These are phyloP conservation scores for Scomber colias DNA, from an alignment of 2,113 vertebrate species.

Conservation along the genomic window DNA sequence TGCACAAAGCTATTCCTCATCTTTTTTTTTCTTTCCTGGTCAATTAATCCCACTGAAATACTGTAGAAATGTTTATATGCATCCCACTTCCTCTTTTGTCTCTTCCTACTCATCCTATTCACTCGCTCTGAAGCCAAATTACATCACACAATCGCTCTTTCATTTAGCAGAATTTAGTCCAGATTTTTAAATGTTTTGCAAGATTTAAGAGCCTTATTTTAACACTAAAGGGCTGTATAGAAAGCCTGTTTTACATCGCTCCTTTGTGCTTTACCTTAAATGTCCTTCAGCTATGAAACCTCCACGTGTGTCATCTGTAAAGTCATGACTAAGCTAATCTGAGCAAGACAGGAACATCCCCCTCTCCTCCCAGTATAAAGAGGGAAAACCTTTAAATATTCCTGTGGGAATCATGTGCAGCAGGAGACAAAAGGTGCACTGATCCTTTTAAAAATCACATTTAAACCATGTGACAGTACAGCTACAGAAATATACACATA, in stretches of 20 bases:
- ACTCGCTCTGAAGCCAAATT: neutral
- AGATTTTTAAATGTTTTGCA: neutral
- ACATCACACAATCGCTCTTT: neutral
- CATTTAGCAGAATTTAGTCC: neutral
- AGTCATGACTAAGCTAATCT: neutral
- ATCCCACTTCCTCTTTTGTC: neutral
- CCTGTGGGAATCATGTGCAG: conserved; percentile 11
- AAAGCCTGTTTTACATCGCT: neutral
- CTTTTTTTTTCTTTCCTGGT: neutral
- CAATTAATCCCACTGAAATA: neutral
- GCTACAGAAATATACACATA: neutral
- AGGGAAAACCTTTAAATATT: conserved; percentile 1
- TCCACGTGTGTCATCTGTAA: neutral
- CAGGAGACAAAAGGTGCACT: neutral
- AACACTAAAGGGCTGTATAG: neutral
- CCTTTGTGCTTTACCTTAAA: neutral
- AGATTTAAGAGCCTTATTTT: neutral
- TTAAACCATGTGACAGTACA: neutral
- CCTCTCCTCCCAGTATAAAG: neutral
- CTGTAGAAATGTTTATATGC: neutral
- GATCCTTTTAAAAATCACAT: neutral
- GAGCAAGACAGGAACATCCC: neutral
- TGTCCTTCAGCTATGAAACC: neutral
- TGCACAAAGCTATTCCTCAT: conserved; percentile 19
- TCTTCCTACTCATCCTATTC: neutral